Base-by-base conservation (phyloP, 2,113 vertebrate species). In the Microtus richardsoni region DNA sequence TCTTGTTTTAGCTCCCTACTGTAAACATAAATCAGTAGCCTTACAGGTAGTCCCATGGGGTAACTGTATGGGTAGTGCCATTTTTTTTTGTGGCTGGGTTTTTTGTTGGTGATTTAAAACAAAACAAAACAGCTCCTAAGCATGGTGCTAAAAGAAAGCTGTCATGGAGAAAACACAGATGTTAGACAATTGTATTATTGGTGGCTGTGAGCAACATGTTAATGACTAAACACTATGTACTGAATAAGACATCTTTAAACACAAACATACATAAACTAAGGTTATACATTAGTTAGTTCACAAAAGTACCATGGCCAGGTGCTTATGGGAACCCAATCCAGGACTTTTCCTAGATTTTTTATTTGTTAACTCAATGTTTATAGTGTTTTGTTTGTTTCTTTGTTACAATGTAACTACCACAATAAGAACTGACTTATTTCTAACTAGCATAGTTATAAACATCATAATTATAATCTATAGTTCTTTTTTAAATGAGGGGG, bases 361-460 rank as follows among this genome's bases (percentile, higher is more conserved):
- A 82, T 79, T 94, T 12, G 12, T 28, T 92, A 80, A 91, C 73
- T 92, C 13, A 41, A 52, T 74, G 30, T 73, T 89, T 39, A 33
- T 74, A 22, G 47, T 5, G 7, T 62, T 49, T 21, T 58, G 58
- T 58, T 58, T 58, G 54, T 21, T 58, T 58, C 17, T 58, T 21
- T 58, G 90, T 95, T 95, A 62, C 24, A 64, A 91, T 8, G 74
- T 73, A 88, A 77, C 22, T 71, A 86, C 47, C 70, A 96, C 28
- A 92, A 47, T 30, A 68, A 95, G 41, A 89, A 93, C 1, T 93
- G 85, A 96, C 26, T 94, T 82, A 90, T 93, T 95, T 95, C 62
- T 84, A 95, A 89, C 36, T 89, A n/a, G 89, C 49, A 80, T 9
- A 78, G 71, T 86, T 97, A 33, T 85, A 95, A 96, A 68, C 44